Percentiles rank a stretch among this genome's conserved stretches.
phyloP scores from a whole-genome alignment of 2,888 invertebrate species.

The Argyresthia goedartella region DNA sequence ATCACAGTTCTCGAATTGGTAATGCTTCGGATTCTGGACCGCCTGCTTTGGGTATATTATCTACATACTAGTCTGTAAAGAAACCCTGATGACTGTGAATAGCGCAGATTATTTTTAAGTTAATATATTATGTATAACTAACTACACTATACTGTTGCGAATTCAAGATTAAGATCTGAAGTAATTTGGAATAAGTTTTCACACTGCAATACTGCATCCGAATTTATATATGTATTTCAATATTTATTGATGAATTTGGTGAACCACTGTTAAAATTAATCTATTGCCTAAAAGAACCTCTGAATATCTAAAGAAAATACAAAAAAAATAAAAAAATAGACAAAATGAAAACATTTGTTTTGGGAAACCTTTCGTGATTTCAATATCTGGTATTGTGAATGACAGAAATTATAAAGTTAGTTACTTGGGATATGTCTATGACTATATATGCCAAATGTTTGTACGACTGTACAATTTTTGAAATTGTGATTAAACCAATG shows the following conservation, averaged over 20 bases:
- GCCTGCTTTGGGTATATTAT: no score
- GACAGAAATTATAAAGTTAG: constrained; percentile 14
- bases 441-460: constrained; percentile 58
- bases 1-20: no score
- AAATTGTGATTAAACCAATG: constrained; percentile 40
- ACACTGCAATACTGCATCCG: neutral
- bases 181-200: constrained; percentile 2
- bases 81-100: neutral
- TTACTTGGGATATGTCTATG: constrained; percentile 7
- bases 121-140: neutral
- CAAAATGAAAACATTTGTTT: constrained; percentile 14
- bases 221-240: no score
- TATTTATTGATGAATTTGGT: constrained; percentile 26
- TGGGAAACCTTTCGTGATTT: constrained; percentile 42
- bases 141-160: neutral
- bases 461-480: constrained; percentile 36
- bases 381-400: constrained; percentile 28
- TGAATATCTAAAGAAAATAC: constrained; percentile 18
- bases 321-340: no score
- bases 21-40: no score
- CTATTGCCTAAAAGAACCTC: constrained; percentile 63
- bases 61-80: neutral
- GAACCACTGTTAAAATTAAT: constrained; percentile 22
- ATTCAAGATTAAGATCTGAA: constrained; percentile 3
- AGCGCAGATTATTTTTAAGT: neutral